Conservation (phyloP, 2,888 invertebrate species). For the Lithophane leautieri region DNA sequence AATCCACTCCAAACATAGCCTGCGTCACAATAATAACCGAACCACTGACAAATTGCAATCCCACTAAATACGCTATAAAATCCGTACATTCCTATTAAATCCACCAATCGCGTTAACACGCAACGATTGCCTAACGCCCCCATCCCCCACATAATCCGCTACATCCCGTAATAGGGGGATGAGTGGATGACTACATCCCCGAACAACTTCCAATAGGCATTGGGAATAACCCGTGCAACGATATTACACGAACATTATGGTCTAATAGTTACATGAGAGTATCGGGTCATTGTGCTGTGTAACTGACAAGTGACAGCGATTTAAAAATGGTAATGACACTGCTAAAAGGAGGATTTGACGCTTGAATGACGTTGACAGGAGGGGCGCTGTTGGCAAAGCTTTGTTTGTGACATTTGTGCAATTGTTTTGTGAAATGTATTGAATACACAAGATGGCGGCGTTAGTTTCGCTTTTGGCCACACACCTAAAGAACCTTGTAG, state of each 20-base stretch:
- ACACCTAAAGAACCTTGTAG: not conserved
- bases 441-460: too few species aligned
- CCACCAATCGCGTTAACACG: conserved; percentile 33
- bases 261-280: conserved; percentile 60
- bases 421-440: too few species aligned
- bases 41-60: conserved; percentile 27
- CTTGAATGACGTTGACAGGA: too few species aligned
- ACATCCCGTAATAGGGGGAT: conserved; percentile 49
- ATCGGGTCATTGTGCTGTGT: conserved; percentile 29
- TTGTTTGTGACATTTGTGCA: too few species aligned
- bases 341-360: too few species aligned
- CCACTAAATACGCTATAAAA: conserved; percentile 26
- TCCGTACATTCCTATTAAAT: conserved; percentile 34
- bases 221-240: conserved; percentile 52
- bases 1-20: not conserved
- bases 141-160: conserved; percentile 50
- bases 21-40: conserved; percentile 13
- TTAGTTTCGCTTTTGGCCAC: too few species aligned
- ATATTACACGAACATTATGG: conserved; percentile 53
- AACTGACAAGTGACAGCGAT: conserved; percentile 27
- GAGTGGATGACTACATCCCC: conserved; percentile 49
- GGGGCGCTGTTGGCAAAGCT: too few species aligned
- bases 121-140: conserved; percentile 42
- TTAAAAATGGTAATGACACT: not conserved
- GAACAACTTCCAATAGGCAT: conserved; percentile 63